Base-by-base conservation (phyloP, 2,888 invertebrate genomes). In the Sinotaia quadrata region DNA sequence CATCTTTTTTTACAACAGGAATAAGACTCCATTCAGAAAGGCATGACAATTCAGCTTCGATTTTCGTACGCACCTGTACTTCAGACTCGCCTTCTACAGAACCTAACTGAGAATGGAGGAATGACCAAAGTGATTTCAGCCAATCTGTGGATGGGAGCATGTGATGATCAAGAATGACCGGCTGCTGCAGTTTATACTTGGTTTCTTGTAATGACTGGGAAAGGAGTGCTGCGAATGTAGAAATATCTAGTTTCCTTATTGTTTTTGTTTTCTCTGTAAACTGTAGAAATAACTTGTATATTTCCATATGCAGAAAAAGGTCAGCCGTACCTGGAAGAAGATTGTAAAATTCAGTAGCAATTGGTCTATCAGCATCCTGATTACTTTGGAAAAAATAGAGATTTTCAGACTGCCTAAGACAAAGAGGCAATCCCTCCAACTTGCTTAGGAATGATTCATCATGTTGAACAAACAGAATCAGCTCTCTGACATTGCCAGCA, bases 1-100 rank as follows among this genome's bases (percentile, higher is more conserved):
- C 24, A 10, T 24, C 36, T 24, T 34, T n/a, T n/a, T n/a, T n/a
- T n/a, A n/a, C n/a, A n/a, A 21, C 58, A 24, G 58, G 58, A 58
- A 58, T 36, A 4, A 58, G 27, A 27, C 24, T 58, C 58, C 58
- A 58, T 15, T 58, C 41, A 21, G 8, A 15, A 10, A 58, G 41
- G 8, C 24, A 15, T n/a, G 1, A 41, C 21, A 8, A 58, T 21
- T 21, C 15, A 2, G 7, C 27, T 18, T 24, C 10, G 18, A 24
- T 15, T 27, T 27, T 58, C 24, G 4, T 27, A 1, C 7, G 27
- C 24, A 34, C 15, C 58, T 2, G 8, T n/a, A n/a, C n/a, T n/a
- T n/a, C n/a, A n/a, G n/a, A n/a, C n/a, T n/a, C n/a, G n/a, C n/a
- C n/a, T n/a, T n/a, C n/a, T n/a, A n/a, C n/a, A n/a, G n/a, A n/a